phyloP scores from a whole-genome alignment of 2,888 invertebrate genomes.

The Isoperla grammatica region DNA sequence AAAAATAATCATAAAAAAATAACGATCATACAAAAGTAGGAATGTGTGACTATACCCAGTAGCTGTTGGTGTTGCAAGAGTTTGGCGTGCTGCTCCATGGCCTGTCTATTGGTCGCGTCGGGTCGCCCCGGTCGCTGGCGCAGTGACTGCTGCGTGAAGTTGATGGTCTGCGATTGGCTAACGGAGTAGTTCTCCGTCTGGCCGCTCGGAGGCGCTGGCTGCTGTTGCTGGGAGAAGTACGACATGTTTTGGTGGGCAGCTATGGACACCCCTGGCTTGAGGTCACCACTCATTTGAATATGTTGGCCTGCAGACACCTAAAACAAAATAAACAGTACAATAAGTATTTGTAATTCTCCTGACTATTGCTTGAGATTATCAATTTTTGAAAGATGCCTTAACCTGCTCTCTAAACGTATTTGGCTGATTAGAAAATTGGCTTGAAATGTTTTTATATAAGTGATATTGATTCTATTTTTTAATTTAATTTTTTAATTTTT shows the following conservation, averaged over 20 bases:
- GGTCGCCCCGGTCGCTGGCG: conserved; percentile 42
- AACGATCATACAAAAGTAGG: too few species aligned
- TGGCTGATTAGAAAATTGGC: too few species aligned
- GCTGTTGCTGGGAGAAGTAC: conserved; percentile 53
- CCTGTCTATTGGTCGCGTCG: conserved; percentile 10
- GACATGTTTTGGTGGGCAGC: conserved; percentile 78
- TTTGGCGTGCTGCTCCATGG: conserved; percentile 24
- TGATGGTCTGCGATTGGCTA: conserved; percentile 80
- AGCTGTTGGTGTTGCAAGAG: conserved; percentile 43
- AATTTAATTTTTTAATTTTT: too few species aligned
- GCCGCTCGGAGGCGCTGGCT: conserved; percentile 32
- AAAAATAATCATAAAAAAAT: too few species aligned
- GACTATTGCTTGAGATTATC: too few species aligned
- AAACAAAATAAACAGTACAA: conserved; percentile 26
- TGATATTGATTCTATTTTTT: too few species aligned
- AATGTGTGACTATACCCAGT: too few species aligned
- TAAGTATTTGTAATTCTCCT: too few species aligned
- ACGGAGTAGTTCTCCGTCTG: conserved; percentile 53
- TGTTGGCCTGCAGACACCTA: conserved; percentile 81
- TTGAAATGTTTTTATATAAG: too few species aligned
- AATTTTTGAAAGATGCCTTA: too few species aligned
- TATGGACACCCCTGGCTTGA: conserved; percentile 69
- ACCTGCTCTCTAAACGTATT: too few species aligned
- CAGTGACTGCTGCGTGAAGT: conserved; percentile 67
- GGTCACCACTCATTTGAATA: conserved; percentile 62